Conservation (phyloP, 2,888 invertebrate species). For the Drosophila tripunctata region DNA sequence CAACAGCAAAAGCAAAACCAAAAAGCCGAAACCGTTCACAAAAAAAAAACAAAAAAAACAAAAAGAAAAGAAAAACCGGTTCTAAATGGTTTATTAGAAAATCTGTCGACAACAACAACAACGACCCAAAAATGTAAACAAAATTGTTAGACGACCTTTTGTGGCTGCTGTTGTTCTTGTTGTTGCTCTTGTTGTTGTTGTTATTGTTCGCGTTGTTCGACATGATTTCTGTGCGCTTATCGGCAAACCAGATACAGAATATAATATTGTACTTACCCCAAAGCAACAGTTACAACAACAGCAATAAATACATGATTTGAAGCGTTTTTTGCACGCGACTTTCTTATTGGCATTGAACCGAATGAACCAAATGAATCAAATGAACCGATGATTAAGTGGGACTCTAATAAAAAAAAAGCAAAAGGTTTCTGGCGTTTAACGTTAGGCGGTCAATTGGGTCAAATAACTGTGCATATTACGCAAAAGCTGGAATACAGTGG, state of each 20-base stretch:
- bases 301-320: constrained; percentile 46
- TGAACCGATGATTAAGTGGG: constrained; percentile 20
- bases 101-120: constrained; percentile 64
- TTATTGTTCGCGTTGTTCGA: constrained; percentile 48
- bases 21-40: constrained; percentile 69
- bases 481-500: background rate
- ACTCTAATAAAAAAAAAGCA: no score
- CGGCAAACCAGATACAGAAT: constrained; percentile 65
- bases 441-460: constrained; percentile 44
- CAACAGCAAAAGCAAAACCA: constrained; percentile 55
- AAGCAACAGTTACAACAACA: constrained; percentile 40
- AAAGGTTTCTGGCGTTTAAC: constrained; percentile 37
- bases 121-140: constrained; percentile 69
- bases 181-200: constrained; percentile 41
- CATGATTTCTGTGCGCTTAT: constrained; percentile 53
- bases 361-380: constrained; percentile 25
- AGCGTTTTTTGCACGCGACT: constrained; percentile 67
- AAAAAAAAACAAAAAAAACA: constrained; percentile 34
- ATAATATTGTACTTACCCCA: constrained; percentile 24
- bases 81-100: constrained; percentile 76
- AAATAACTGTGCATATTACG: constrained; percentile 41
- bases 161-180: constrained; percentile 28
- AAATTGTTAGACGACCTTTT: constrained; percentile 63
- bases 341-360: constrained; percentile 74
- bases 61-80: constrained; percentile 65